A percentile compares a stretch with the other conserved stretches of the same genome.
These are phyloP conservation scores for Passer domesticus DNA, from an alignment of 2,113 vertebrate genomes.

Conservation along the genomic window DNA sequence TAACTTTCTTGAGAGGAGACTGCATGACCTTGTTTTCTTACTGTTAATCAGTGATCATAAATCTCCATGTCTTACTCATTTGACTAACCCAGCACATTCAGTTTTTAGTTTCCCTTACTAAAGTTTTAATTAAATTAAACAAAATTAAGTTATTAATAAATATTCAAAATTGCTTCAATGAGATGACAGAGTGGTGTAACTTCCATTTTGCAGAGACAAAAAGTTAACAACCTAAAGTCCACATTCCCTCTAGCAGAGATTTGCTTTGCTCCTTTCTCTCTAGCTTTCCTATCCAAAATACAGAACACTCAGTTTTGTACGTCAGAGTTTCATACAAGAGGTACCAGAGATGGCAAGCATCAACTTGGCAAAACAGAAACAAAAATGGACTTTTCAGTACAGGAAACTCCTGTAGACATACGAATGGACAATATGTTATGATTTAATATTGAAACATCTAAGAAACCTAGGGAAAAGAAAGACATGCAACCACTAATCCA, in stretches of 20 bases:
- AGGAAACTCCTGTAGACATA: background rate
- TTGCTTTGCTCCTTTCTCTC: background rate
- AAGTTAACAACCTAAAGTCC: background rate
- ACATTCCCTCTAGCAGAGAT: background rate
- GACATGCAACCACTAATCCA: background rate
- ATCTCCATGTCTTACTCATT: background rate
- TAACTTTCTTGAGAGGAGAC: background rate
- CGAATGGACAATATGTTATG: accelerated
- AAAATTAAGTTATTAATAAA: background rate
- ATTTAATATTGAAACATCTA: background rate
- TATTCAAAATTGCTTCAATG: background rate
- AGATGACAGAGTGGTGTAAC: background rate
- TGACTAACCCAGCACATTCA: background rate
- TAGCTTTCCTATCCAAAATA: background rate
- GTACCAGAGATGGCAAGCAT: background rate
- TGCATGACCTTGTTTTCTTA: background rate
- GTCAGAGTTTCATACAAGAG: background rate
- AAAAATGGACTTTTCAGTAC: background rate
- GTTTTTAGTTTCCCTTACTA: background rate
- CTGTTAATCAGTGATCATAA: background rate
- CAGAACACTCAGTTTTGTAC: background rate
- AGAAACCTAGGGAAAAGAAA: background rate
- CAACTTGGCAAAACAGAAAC: background rate
- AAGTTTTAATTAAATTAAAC: background rate
- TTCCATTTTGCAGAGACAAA: background rate